A percentile compares a stretch with the other conserved stretches of the same genome.
These are phyloP conservation scores for Amphiprion ocellaris DNA, from an alignment of 2,113 vertebrate species.

Conservation along the genomic window DNA sequence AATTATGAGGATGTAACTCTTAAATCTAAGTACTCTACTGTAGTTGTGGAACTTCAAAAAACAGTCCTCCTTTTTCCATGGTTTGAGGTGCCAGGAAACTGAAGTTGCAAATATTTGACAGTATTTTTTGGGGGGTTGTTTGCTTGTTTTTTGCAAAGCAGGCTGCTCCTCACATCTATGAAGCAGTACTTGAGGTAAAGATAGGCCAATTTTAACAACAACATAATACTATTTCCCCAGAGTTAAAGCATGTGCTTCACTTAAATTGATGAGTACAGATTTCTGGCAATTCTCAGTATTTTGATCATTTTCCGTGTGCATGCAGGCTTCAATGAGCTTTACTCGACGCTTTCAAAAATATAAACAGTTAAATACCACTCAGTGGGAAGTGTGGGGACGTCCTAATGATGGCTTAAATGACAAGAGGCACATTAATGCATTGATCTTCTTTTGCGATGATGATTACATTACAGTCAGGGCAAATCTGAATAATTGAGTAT, in stretches of 20 bases:
- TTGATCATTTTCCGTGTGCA: conserved; percentile 70
- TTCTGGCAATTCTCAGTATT: conserved; percentile 60
- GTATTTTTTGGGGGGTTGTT: conserved; percentile 64
- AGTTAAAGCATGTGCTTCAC: conserved; percentile 82
- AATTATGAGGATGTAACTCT: too few relatives aligned
- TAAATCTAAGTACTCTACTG: too few relatives aligned
- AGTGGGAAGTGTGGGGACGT: background rate
- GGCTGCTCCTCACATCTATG: conserved; percentile 85
- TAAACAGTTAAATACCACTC: background rate
- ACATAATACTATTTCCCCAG: conserved; percentile 79
- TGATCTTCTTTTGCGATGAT: too few relatives aligned
- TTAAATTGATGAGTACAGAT: conserved; percentile 73
- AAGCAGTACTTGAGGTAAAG: conserved; percentile 89
- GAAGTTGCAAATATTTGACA: conserved; percentile 86
- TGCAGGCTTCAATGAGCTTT: conserved; percentile 24
- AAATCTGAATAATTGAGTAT: conserved; percentile 4
- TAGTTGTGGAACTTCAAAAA: too few relatives aligned
- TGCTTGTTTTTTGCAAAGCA: conserved; percentile 79
- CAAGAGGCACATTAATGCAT: background rate
- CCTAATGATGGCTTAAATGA: background rate
- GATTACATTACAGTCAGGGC: background rate
- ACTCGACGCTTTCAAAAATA: background rate
- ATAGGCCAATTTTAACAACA: conserved; percentile 84
- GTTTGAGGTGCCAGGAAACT: conserved; percentile 70
- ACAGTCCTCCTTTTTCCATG: too few relatives aligned